Evolutionary conservation across 2,888 invertebrate species (phyloP).

Genomic region (Drosophila atripex): DNA sequence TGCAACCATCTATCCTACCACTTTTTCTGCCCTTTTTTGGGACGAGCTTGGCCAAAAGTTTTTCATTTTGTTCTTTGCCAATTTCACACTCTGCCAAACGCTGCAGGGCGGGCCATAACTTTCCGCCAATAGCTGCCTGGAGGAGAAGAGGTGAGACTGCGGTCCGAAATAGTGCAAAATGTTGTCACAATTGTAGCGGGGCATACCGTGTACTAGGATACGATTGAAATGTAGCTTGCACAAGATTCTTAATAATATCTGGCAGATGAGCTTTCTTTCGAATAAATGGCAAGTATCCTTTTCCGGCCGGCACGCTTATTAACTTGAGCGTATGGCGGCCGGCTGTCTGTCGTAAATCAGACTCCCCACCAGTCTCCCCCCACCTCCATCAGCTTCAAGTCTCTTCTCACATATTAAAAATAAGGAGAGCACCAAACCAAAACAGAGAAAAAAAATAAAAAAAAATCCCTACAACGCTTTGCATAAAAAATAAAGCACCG

Average conservation of each 20-base stretch:
- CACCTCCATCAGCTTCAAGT: constrained; percentile 33
- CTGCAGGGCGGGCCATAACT: constrained; percentile 72
- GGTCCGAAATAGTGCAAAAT: constrained; percentile 39
- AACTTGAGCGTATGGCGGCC: constrained; percentile 67
- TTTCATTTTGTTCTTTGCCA: constrained; percentile 75
- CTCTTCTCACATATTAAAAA: constrained; percentile 51
- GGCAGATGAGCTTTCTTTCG: constrained; percentile 22
- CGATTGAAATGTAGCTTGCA: no score
- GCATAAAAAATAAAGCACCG: constrained; percentile 75
- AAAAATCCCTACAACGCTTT: constrained; percentile 77
- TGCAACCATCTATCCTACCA: no score
- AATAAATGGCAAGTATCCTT: constrained; percentile 46
- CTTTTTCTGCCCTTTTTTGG: constrained; percentile 1
- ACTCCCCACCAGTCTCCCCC: constrained; percentile 15
- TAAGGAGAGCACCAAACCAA: constrained; percentile 23
- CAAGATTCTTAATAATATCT: constrained; percentile 7
- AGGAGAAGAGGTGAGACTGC: constrained; percentile 35
- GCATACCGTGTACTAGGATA: background rate
- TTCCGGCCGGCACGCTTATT: constrained; percentile 65
- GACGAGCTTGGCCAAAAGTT: constrained; percentile 53
- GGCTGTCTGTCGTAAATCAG: constrained; percentile 52
- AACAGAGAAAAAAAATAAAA: constrained; percentile 59
- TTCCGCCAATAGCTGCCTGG: constrained; percentile 57
- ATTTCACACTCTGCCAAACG: constrained; percentile 78
- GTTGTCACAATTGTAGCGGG: constrained; percentile 35